phyloP scores from a whole-genome alignment of 2,797 vertebrate genomes.

The Rhinatrema bivittatum region DNA sequence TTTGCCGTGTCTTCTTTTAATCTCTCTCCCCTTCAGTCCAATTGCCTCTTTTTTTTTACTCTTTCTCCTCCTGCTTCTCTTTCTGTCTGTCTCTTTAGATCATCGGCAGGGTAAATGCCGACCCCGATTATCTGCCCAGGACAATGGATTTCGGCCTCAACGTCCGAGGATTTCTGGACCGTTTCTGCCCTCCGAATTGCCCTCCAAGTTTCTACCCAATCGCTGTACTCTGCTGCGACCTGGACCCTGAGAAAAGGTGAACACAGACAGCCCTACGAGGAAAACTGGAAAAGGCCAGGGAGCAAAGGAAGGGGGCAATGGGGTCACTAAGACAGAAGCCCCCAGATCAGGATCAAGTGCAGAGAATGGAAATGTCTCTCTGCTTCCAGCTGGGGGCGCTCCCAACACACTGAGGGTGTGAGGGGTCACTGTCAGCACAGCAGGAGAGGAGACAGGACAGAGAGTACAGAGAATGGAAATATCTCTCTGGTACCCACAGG shows the following conservation, averaged over 20 bases:
- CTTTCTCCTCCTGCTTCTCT: neutral
- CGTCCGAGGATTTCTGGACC: constrained; percentile 85
- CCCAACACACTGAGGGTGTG: too few species aligned
- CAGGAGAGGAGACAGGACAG: too few species aligned
- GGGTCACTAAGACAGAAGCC: too few species aligned
- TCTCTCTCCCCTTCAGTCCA: neutral
- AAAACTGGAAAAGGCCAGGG: neutral
- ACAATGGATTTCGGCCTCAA: constrained; percentile 89
- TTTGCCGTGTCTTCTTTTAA: neutral
- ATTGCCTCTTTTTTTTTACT: neutral
- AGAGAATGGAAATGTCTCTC: neutral
- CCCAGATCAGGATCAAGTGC: too few species aligned
- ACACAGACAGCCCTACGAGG: too few species aligned
- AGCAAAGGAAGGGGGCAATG: too few species aligned
- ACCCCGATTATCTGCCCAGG: constrained; percentile 91
- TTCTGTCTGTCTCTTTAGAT: constrained; percentile 54
- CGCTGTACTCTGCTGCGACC: constrained; percentile 85
- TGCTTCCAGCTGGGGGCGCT: too few species aligned
- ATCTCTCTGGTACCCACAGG: too few species aligned
- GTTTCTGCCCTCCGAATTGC: constrained; percentile 77
- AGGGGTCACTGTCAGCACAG: too few species aligned
- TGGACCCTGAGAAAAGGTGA: constrained; percentile 91
- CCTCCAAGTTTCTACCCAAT: constrained; percentile 86
- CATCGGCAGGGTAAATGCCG: constrained; percentile 90
- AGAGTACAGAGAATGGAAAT: too few species aligned